Base-by-base conservation (phyloP, 2,797 vertebrate species). In the Microcaecilia unicolor region DNA sequence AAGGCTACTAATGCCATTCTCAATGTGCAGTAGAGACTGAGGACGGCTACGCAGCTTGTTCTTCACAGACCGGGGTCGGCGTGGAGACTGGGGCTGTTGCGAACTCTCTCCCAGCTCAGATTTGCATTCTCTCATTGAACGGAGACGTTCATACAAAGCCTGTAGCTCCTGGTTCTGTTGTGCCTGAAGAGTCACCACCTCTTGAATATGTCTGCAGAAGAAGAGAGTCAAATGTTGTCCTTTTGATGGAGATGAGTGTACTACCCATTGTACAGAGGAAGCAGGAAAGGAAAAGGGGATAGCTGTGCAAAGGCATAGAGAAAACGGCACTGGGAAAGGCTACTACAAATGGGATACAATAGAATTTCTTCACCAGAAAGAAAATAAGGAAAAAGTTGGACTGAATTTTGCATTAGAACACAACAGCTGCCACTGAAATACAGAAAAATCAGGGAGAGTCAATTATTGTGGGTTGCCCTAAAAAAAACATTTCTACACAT, bases 111-210 rank as follows among this genome's bases (percentile, higher is more conserved):
- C 70, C 33, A 86, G 63, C 39, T 85, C 78, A 18, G 75, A 71
- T 55, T 80, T 79, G 68, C 64, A 76, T 43, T 89, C 89, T 73
- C 86, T 89, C 19, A 87, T 51, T 41, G 78, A 78, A 9, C 75
- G 85, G 13, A 95, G 86, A 22, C 92, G 85, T 41, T 58, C 65
- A 69, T 91, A 93, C 31, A 96, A 77, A 10, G 91, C 88, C 64
- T 91, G 87, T 9, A 94, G 78, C 64, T 96, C 92, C 55, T 65
- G 63, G 69, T 90, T 91, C 70, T 96, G 92, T 55, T 91, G 85
- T 9, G 88, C 81, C 55, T 94, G 89, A 43, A 96, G 83, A 18
- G 58, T 86, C 28, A 93, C 87, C 55, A 95, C 91, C 49, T 95
- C 92, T 59, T 86, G 88, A 59, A 93, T 91, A 67, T 96, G 92